These are phyloP conservation scores for Aporophyla nigra DNA, from an alignment of 2,888 invertebrate species.

Conservation along the genomic window DNA sequence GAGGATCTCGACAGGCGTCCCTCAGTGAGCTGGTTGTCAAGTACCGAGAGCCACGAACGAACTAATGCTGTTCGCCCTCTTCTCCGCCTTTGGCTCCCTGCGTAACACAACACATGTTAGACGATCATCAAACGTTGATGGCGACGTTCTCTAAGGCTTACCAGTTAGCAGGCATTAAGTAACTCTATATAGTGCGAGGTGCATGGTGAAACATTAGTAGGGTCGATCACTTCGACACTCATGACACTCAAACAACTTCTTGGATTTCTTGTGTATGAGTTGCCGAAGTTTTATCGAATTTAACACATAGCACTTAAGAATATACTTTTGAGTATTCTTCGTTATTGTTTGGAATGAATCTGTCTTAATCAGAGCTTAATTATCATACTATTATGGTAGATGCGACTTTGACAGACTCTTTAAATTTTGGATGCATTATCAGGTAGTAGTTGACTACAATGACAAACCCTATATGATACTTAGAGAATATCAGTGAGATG, in stretches of 20 bases:
- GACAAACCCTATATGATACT: slow-evolving; percentile 22
- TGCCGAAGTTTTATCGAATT: slow-evolving; percentile 37
- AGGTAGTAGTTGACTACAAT: slow-evolving; percentile 4
- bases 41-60: slow-evolving; percentile 94
- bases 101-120: slow-evolving; percentile 53
- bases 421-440: slow-evolving; percentile 11
- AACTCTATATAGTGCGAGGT: slow-evolving; percentile 81
- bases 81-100: slow-evolving; percentile 96
- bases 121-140: slow-evolving; percentile 49
- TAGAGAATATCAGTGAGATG: slow-evolving; percentile 43
- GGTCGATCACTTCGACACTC: slow-evolving; percentile 69
- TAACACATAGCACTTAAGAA: slow-evolving; percentile 51
- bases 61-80: slow-evolving; percentile 96
- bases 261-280: slow-evolving; percentile 39
- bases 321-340: slow-evolving; percentile 24
- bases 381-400: not conserved
- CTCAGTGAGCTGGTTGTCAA: slow-evolving; percentile 92
- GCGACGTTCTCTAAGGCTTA: slow-evolving; percentile 51
- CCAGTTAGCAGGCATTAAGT: slow-evolving; percentile 69
- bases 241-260: slow-evolving; percentile 46
- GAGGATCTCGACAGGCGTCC: slow-evolving; percentile 88
- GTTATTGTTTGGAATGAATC: slow-evolving; percentile 11
- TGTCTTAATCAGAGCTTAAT: slow-evolving; percentile 34
- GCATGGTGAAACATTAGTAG: slow-evolving; percentile 82
- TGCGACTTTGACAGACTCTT: slow-evolving; percentile 16